Evolutionary conservation across 2,797 vertebrate genomes (phyloP).

Genomic region (Martes flavigula): DNA sequence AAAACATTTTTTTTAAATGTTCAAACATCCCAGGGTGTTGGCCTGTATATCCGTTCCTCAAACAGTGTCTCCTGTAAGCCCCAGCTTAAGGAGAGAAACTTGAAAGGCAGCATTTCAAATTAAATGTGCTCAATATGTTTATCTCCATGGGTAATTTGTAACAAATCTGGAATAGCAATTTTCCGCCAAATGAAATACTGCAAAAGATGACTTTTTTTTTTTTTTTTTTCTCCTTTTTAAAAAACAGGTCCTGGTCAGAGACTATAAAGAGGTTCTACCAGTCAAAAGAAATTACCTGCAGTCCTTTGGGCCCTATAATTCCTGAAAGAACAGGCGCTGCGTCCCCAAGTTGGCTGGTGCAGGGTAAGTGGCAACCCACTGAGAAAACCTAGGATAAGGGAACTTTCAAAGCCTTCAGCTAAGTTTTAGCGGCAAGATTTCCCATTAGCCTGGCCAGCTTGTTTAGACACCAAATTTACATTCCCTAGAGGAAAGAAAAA

Average conservation of each 20-base stretch:
- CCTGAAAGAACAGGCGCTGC: not conserved
- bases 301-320: constrained; percentile 15
- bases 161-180: constrained; percentile 42
- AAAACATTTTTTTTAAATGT: not conserved
- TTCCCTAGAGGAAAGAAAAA: constrained; percentile 29
- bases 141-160: constrained; percentile 37
- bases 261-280: not conserved
- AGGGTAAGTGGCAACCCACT: not conserved
- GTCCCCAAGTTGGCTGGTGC: not conserved
- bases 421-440: not conserved
- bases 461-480: constrained; percentile 49
- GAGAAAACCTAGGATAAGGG: not conserved
- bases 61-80: not conserved
- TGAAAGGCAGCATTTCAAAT: constrained; percentile 42
- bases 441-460: not conserved
- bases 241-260: not conserved
- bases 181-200: constrained; percentile 56
- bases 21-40: not conserved
- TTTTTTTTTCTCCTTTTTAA: not conserved
- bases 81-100: not conserved
- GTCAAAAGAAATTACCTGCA: constrained; percentile 43
- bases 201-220: not conserved
- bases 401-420: constrained; percentile 21
- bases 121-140: constrained; percentile 2
- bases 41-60: not conserved